These are phyloP conservation scores for Metacarcinus magister DNA, from an alignment of 2,888 invertebrate genomes.

Conservation along the genomic window DNA sequence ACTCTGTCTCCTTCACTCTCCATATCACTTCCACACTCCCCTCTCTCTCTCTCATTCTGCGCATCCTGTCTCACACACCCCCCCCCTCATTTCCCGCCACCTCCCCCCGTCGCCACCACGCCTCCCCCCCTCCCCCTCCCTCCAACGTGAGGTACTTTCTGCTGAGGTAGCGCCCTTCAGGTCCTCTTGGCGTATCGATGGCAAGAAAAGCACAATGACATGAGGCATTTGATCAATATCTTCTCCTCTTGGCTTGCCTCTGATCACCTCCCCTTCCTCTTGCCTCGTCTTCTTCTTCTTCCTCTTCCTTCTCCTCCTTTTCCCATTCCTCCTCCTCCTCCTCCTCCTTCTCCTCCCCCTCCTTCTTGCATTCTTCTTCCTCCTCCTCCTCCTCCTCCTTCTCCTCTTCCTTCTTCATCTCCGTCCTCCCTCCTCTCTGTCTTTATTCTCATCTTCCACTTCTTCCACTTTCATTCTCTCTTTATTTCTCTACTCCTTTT, in stretches of 20 bases:
- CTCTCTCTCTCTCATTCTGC: background rate
- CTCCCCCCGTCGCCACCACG: background rate
- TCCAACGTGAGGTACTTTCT: background rate
- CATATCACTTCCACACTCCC: background rate
- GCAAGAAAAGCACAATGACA: background rate
- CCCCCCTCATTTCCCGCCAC: background rate
- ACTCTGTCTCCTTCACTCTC: background rate
- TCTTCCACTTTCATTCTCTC: too few species aligned
- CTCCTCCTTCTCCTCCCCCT: background rate
- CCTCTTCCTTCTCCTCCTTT: background rate
- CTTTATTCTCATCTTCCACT: too few species aligned
- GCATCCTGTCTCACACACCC: background rate
- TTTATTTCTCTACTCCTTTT: background rate
- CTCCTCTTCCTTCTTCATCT: too few species aligned
- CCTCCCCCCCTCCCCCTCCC: background rate
- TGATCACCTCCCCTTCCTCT: background rate
- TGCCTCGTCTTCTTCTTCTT: background rate
- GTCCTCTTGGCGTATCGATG: background rate
- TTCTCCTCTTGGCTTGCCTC: background rate
- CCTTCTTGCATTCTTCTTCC: too few species aligned
- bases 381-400: too few species aligned
- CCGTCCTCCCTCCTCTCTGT: too few species aligned
- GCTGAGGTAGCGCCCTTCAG: slow-evolving; percentile 1
- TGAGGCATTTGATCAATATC: background rate
- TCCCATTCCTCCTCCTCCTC: background rate